Evolutionary conservation across 2,888 invertebrate genomes (phyloP), one percentile per base, ranked within the genome.

Genomic region (Pammene fasciana): DNA sequence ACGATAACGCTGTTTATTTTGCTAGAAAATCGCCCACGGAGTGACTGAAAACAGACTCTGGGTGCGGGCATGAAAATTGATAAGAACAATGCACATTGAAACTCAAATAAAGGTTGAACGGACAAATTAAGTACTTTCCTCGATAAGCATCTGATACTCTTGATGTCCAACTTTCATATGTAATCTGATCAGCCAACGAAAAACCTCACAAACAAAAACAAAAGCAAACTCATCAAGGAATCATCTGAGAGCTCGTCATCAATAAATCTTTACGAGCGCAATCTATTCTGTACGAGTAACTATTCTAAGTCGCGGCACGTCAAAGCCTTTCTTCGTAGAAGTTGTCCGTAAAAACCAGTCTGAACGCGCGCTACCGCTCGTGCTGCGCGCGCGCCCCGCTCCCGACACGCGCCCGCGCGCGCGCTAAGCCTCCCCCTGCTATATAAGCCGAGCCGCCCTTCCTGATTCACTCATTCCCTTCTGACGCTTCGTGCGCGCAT

Each of bases 261-360:
- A 85, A 86, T 84, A 85, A 86, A 80, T 81, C 80, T 85, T 82
- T 83, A 83, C 77, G 76, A 79, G 79, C 78, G 78, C 79, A 83
- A 85, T 83, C 83, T 82, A 75, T 75, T 72, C 68, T 45, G 57
- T 68, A 65, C 73, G 65, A 65, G 76, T 74, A 78, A 82, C 79
- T 79, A 83, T 85, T 83, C 82, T 78, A 81, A 84, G 82, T 82
- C 80, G 84, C 89, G 87, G 89, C 83, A 82, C 84, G 85, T 88
- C 90, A 92, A 92, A 91, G 90, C 82, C 79, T 82, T 84, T 85
- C 82, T 89, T 89, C 90, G 87, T 89, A 89, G 91, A 89, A 90
- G 83, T 84, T 79, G 83, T 85, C 80, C 75, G 83, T 86, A 86
- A 85, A 87, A 90, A 89, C 90, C 81, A 85, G 89, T 88, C 83